Conservation (phyloP, 1,140 invertebrate species). For the Lysiphlebus fabarum region DNA sequence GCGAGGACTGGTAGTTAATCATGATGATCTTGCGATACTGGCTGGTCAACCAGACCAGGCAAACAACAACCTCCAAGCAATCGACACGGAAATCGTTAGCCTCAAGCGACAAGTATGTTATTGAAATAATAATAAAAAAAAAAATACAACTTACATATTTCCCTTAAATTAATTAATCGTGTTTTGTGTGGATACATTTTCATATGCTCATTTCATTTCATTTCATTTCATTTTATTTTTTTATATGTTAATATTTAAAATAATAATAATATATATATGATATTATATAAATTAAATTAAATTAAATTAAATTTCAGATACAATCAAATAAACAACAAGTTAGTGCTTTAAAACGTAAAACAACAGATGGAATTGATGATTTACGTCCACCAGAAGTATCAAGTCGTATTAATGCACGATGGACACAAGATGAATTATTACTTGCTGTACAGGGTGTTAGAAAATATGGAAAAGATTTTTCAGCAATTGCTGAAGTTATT, state of each 20-base stretch:
- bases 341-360: constrained; percentile 77
- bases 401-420: constrained; percentile 78
- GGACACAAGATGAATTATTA: constrained; percentile 89
- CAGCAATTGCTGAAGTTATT: constrained; percentile 91
- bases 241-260: not conserved
- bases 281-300: no score
- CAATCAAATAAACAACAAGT: constrained; percentile 93
- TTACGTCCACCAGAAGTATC: constrained; percentile 66
- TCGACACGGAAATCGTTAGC: constrained; percentile 90
- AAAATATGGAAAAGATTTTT: constrained; percentile 94
- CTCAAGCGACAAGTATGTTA: constrained; percentile 88
- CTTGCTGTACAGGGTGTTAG: constrained; percentile 88
- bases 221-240: constrained; percentile 5
- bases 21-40: constrained; percentile 89
- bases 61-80: constrained; percentile 80
- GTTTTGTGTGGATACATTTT: constrained; percentile 55
- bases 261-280: constrained; percentile 11
- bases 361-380: constrained; percentile 71
- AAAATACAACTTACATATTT: no score
- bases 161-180: constrained; percentile 4
- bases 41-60: constrained; percentile 71
- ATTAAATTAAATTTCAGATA: constrained; percentile 58
- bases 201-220: constrained; percentile 28
- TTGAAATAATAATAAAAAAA: not conserved
- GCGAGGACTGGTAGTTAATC: constrained; percentile 94